Evolutionary conservation across 2,888 invertebrate genomes (phyloP), one percentile per base, ranked within the genome.

Genomic region (Temnothorax ravouxi): DNA sequence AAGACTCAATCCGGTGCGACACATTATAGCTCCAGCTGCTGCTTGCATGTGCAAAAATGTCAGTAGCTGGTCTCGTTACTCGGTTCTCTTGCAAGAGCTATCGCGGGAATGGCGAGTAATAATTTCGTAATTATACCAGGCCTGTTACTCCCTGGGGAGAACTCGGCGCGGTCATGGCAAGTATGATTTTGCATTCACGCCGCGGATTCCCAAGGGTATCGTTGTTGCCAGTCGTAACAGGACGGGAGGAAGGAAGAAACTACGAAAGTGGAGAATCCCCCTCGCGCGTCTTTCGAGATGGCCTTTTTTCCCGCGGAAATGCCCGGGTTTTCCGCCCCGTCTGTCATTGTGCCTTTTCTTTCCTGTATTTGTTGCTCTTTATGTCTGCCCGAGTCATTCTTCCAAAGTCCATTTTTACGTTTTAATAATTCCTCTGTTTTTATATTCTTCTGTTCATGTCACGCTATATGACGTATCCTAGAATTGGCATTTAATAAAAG

Each of bases 141-240:
- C 69, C 47, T 79, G 79, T 79, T 79, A 59, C 69, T 79, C 79
- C 25, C 79, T 25, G 47, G 56, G 18, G 79, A 79, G 38, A n/a
- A 1, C 79, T 79, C 69, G 47, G 25, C 59, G 79, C 69, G 69
- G 34, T 79, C 79, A 69, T 38, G 69, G 69, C 69, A 69, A 82
- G 83, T 74, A 88, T 86, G 79, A 89, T 88, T 89, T 86, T 82
- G 89, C 81, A 86, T 86, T 79, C 81, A 81, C 79, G 81, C 38
- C 41, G 75, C 9, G 76, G 56, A 82, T 84, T 74, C 90, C 71
- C 85, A 21, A 9, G 76, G 82, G 87, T 83, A 76, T 72, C 83
- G 83, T 85, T 75, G 84, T 54, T 50, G 54, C 50, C 47, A 52
- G 61, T 54, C 72, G 44, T n/a, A n/a, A 8, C 54, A 47, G 77